Percentiles rank a stretch among this genome's conserved stretches.
phyloP scores from a whole-genome alignment of 2,797 vertebrate species.

The Pangasius djambal region DNA sequence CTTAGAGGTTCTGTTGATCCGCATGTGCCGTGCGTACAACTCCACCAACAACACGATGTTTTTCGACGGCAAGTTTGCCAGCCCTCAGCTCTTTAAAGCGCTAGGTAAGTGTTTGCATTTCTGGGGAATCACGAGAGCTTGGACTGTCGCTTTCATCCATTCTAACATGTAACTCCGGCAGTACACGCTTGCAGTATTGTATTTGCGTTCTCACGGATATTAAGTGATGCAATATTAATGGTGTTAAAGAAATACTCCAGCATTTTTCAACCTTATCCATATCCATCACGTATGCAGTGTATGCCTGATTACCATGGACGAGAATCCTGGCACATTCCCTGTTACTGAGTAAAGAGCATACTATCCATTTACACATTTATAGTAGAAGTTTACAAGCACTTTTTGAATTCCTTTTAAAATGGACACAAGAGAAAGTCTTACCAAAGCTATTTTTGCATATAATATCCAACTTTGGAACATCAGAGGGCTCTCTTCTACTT shows the following conservation, averaged over 20 bases:
- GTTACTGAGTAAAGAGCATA: neutral
- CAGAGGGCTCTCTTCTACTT: neutral
- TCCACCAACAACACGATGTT: constrained; percentile 85
- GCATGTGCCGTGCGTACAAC: constrained; percentile 89
- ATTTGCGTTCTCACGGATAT: neutral
- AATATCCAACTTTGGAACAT: neutral
- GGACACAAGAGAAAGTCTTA: neutral
- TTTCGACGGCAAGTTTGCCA: constrained; percentile 88
- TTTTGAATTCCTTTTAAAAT: neutral
- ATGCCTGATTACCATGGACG: neutral
- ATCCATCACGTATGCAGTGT: neutral
- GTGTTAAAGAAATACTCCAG: neutral
- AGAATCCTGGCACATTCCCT: neutral
- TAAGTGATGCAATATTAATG: neutral
- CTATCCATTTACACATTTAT: neutral
- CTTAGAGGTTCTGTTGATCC: constrained; percentile 88
- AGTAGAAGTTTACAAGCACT: neutral
- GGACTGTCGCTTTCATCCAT: neutral
- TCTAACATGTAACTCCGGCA: neutral
- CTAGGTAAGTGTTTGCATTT: constrained; percentile 78
- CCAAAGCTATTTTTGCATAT: neutral
- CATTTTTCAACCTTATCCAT: neutral
- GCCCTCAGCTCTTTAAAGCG: constrained; percentile 86
- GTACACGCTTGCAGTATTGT: neutral
- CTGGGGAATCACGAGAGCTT: neutral